These are phyloP conservation scores for Neocrepidodera transversa DNA, from an alignment of 2,888 invertebrate genomes.

Conservation along the genomic window DNA sequence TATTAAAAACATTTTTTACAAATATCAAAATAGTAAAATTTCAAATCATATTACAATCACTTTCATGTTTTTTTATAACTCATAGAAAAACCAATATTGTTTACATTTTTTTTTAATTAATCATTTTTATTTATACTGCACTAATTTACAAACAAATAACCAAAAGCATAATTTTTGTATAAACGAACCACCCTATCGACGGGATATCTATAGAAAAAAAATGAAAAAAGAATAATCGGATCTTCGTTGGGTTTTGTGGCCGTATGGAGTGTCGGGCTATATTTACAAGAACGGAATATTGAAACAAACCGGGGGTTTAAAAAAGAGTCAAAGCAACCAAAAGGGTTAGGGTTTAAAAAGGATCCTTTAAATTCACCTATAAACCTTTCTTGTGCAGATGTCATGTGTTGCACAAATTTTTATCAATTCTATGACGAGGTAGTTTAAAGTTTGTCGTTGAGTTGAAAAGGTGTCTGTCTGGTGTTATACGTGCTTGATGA, in stretches of 20 bases:
- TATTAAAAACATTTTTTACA: too few species aligned
- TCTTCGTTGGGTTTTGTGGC: constrained; percentile 59
- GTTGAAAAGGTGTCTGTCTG: constrained; percentile 1
- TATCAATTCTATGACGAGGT: constrained; percentile 31
- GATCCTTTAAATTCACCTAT: constrained; percentile 38
- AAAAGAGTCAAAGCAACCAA: constrained; percentile 28
- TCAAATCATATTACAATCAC: too few species aligned
- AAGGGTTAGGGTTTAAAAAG: constrained; percentile 36
- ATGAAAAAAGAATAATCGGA: constrained; percentile 60
- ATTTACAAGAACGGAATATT: constrained; percentile 48
- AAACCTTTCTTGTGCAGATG: constrained; percentile 51
- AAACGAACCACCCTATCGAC: constrained; percentile 58
- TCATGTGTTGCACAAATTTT: constrained; percentile 42
- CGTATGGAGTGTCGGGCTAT: constrained; percentile 59
- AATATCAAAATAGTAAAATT: too few species aligned
- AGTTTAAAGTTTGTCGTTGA: constrained; percentile 17
- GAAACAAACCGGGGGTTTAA: constrained; percentile 35
- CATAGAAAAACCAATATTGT: too few species aligned
- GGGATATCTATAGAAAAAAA: constrained; percentile 56
- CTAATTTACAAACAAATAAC: background rate
- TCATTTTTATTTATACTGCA: too few species aligned
- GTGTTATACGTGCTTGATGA: background rate
- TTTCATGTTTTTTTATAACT: too few species aligned
- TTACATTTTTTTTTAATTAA: too few species aligned
- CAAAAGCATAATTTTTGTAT: constrained; percentile 52